Evolutionary conservation across 2,888 invertebrate species (phyloP), one percentile per base, ranked within the genome.

Genomic region (Drosophila helvetica): DNA sequence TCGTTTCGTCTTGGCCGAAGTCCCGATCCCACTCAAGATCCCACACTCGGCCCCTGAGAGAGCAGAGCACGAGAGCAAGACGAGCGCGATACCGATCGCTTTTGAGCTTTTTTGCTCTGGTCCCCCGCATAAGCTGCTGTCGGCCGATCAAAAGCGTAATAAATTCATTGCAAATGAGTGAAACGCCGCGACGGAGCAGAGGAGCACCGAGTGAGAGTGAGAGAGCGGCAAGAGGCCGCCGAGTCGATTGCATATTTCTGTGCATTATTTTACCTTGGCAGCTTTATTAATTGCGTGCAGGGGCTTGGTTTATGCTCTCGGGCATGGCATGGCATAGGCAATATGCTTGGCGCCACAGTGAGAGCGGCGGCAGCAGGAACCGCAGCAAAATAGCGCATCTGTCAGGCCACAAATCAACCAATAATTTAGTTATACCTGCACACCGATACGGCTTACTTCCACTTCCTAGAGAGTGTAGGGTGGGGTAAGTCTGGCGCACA

Each of bases 191-290:
- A 25, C 38, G 38, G 47, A 25, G 19, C 47, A 45, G 52, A 25
- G 19, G 53, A 45, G 19, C 19, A 38, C n/a, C 18, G 46, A 51
- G 51, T 25, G 15, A 45, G 33, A 42, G 22, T 38, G 19, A 48
- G 52, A 25, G 42, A 53, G 19, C 10, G 61, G 45, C 12, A n/a
- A 27, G 17, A 38, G 56, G 47, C 22, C 52, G 47, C 22, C 52
- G 56, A 73, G 59, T 56, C 59, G 54, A 74, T 76, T 72, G 76
- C 73, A 79, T 76, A 69, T 77, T 82, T 71, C 69, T 59, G 67
- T 57, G 73, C 78, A 75, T 80, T 80, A 79, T 84, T 79, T 82
- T 80, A 77, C 78, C 79, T 80, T 78, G 84, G 85, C 85, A 85
- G 83, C 77, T 63, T 75, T 81, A 84, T 84, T 79, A 85, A 83